phyloP scores from a whole-genome alignment of 2,113 vertebrate species.

The Xenopus tropicalis region DNA sequence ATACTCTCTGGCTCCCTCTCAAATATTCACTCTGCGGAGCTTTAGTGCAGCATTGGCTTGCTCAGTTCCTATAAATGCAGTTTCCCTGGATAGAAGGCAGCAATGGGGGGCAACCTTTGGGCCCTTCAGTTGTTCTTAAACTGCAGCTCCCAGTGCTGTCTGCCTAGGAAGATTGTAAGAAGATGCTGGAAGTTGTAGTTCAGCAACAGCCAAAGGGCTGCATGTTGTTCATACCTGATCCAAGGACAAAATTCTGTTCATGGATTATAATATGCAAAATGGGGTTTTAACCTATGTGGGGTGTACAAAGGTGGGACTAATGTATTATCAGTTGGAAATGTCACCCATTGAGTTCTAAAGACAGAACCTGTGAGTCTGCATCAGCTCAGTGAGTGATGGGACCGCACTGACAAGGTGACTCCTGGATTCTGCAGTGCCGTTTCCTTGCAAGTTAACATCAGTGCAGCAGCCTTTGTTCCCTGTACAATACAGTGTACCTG shows the following conservation, averaged over 20 bases:
- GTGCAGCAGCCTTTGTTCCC: slow-evolving; percentile 10
- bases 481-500: background rate
- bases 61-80: background rate
- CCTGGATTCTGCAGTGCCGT: slow-evolving; percentile 19
- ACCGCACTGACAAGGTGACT: slow-evolving; percentile 23
- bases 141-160: no score
- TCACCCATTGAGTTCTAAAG: background rate
- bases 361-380: background rate
- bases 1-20: background rate
- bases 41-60: background rate
- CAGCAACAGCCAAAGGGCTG: no score
- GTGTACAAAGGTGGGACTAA: no score
- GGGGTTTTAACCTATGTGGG: no score
- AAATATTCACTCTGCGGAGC: background rate
- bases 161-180: no score
- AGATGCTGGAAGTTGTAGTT: no score
- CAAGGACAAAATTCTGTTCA: no score
- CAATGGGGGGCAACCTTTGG: no score
- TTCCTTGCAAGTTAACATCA: slow-evolving; percentile 12
- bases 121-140: no score
- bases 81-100: no score
- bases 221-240: no score
- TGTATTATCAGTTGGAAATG: background rate
- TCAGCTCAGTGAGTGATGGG: slow-evolving; percentile 8
- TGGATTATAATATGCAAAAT: no score